Evolutionary conservation across 2,888 invertebrate species (phyloP).

Genomic region (Abscondita cerata): DNA sequence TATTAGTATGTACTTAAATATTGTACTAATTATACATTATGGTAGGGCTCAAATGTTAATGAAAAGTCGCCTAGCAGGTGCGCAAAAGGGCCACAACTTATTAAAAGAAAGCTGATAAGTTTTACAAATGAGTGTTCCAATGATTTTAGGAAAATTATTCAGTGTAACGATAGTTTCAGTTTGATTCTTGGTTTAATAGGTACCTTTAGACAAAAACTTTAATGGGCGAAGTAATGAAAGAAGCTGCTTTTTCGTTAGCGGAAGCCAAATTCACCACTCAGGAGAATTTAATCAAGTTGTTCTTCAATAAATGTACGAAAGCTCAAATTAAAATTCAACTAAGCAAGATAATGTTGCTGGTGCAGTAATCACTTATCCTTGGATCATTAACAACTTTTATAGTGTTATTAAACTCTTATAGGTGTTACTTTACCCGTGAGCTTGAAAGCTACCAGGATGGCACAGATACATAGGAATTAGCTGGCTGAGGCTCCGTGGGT

Average conservation of each 20-base stretch:
- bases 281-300: slow-evolving; percentile 99
- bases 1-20: no score
- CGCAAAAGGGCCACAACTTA: slow-evolving; percentile 97
- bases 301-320: slow-evolving; percentile 97
- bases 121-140: slow-evolving; percentile 95
- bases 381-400: no score
- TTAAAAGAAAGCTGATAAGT: slow-evolving; percentile 99
- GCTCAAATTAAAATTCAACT: slow-evolving; percentile 97
- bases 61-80: slow-evolving; percentile 95
- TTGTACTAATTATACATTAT: no score
- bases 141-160: slow-evolving; percentile 97
- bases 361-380: slow-evolving; percentile 96
- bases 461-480: slow-evolving; percentile 94
- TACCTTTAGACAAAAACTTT: slow-evolving; percentile 95
- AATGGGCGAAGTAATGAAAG: slow-evolving; percentile 99
- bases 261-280: slow-evolving; percentile 98
- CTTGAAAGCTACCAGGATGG: slow-evolving; percentile 96
- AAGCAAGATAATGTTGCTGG: slow-evolving; percentile 99
- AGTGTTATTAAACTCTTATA: no score
- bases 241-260: slow-evolving; percentile 97
- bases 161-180: no score
- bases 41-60: slow-evolving; percentile 98
- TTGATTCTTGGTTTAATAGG: no score
- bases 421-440: slow-evolving; percentile 95
- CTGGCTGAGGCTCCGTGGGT: slow-evolving; percentile 95